Percentiles rank a stretch among this genome's conserved stretches.
Evolutionary conservation across 2,888 invertebrate genomes (phyloP).

Genomic region (Apamea epomidion): DNA sequence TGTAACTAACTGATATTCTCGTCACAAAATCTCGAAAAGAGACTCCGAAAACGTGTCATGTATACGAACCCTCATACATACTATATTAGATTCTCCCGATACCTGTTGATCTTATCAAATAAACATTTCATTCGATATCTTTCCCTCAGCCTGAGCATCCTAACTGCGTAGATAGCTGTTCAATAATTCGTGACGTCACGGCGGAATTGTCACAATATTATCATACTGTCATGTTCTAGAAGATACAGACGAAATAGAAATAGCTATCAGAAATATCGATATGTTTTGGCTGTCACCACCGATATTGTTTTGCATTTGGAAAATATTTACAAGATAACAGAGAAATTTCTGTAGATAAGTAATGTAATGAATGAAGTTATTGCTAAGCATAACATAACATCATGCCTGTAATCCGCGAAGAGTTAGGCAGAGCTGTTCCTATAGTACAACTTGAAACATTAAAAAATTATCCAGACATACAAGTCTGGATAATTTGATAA

Average conservation of each 20-base stretch:
- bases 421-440: neutral
- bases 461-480: neutral
- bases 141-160: neutral
- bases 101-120: conserved; percentile 49
- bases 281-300: conserved; percentile 5
- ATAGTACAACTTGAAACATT: neutral
- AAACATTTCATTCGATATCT: conserved; percentile 39
- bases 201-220: neutral
- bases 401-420: neutral
- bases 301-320: conserved; percentile 8
- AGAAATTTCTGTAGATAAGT: conserved; percentile 10
- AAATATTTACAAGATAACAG: conserved; percentile 43
- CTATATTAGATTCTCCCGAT: neutral
- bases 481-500: neutral
- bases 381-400: neutral
- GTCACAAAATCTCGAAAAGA: conserved; percentile 15
- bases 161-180: conserved; percentile 27
- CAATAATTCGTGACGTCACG: conserved; percentile 30
- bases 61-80: conserved; percentile 19
- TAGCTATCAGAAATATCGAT: conserved; percentile 22
- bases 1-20: neutral
- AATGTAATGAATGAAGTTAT: neutral
- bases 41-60: conserved; percentile 6
- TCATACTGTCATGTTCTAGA: conserved; percentile 28
- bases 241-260: conserved; percentile 19